phyloP scores from a whole-genome alignment of 2,888 invertebrate species.

The Ichneumoninae sp. region DNA sequence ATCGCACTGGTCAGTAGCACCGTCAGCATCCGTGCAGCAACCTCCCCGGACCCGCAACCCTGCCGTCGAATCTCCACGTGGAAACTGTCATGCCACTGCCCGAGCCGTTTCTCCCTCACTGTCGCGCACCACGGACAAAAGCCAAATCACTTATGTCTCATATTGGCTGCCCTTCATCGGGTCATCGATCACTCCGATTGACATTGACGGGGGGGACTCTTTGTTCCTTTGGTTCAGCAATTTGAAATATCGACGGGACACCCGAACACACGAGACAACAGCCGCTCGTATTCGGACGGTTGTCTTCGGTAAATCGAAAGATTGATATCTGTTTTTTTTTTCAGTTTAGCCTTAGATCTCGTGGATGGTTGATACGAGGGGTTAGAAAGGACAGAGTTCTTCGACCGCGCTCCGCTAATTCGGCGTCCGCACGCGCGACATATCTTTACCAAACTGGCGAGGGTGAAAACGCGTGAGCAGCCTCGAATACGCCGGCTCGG shows the following conservation, averaged over 20 bases:
- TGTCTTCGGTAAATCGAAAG: neutral
- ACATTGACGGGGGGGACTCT: neutral
- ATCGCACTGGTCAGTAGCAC: constrained; percentile 38
- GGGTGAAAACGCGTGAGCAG: constrained; percentile 46
- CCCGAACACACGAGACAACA: neutral
- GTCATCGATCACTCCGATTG: constrained; percentile 8
- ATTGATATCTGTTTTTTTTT: neutral
- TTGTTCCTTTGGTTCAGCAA: neutral
- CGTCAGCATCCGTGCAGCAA: constrained; percentile 22
- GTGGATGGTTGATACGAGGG: neutral
- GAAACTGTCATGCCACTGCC: constrained; percentile 52
- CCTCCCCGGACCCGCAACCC: constrained; percentile 19
- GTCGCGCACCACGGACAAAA: neutral
- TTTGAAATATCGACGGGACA: constrained; percentile 7
- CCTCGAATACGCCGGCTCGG: constrained; percentile 43
- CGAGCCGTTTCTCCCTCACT: constrained; percentile 38
- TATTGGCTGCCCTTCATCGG: constrained; percentile 7
- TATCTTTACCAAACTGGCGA: constrained; percentile 61
- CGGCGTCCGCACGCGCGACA: constrained; percentile 72
- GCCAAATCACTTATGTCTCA: constrained; percentile 29
- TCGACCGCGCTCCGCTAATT: constrained; percentile 55
- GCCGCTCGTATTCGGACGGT: neutral
- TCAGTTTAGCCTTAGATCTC: neutral
- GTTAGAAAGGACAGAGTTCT: neutral
- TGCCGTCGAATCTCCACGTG: constrained; percentile 50